Percentiles rank a stretch among this genome's conserved stretches.
Evolutionary conservation across 2,113 vertebrate genomes (phyloP).

Genomic region (Aphyosemion australe): DNA sequence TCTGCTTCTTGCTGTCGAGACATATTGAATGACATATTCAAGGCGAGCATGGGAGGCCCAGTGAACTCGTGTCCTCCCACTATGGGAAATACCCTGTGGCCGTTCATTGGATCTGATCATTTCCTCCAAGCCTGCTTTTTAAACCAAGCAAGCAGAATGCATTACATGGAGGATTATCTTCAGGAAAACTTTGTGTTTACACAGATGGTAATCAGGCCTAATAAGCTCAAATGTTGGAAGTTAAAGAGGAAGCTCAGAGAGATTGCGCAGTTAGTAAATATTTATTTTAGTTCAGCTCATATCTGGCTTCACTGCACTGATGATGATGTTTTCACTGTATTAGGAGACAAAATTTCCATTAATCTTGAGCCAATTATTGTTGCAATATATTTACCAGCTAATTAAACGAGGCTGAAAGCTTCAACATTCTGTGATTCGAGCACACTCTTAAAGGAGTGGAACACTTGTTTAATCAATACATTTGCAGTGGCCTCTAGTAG

Average conservation of each 20-base stretch:
- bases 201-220: slow-evolving; percentile 67
- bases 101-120: slow-evolving; percentile 56
- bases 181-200: slow-evolving; percentile 67
- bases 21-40: slow-evolving; percentile 71
- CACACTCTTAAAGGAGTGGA: slow-evolving; percentile 9
- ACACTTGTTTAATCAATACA: no score
- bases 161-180: slow-evolving; percentile 62
- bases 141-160: slow-evolving; percentile 44
- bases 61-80: slow-evolving; percentile 64
- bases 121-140: slow-evolving; percentile 42
- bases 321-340: slow-evolving; percentile 9
- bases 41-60: slow-evolving; percentile 47
- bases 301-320: slow-evolving; percentile 18
- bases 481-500: no score
- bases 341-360: slow-evolving; percentile 6
- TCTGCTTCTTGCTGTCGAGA: slow-evolving; percentile 40
- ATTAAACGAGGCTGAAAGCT: slow-evolving; percentile 7
- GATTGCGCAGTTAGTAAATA: slow-evolving; percentile 11
- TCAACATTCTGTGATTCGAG: not conserved
- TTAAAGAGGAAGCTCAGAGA: slow-evolving; percentile 20
- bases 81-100: slow-evolving; percentile 66
- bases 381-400: slow-evolving; percentile 1
- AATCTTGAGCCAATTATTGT: slow-evolving; percentile 30
- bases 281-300: slow-evolving; percentile 19
- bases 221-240: slow-evolving; percentile 45